Evolutionary conservation across 2,113 vertebrate genomes (phyloP).

Genomic region (Narcine bancroftii): DNA sequence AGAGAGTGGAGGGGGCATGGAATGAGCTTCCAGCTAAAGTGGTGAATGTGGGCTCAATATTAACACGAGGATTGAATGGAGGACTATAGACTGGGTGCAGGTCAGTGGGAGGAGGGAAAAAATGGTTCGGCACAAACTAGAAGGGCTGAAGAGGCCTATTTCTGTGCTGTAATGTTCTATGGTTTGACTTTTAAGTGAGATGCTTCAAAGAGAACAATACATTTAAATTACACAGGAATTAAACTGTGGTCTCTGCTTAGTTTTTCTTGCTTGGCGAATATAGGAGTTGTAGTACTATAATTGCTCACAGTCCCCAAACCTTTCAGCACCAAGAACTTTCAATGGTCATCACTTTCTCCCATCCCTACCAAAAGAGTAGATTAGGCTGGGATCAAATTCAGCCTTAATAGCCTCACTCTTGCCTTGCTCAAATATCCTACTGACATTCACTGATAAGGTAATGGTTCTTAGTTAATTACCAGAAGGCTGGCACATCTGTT

Average conservation of each 20-base stretch:
- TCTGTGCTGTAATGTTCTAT: no score
- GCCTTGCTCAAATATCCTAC: neutral
- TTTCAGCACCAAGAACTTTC: neutral
- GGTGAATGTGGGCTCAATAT: no score
- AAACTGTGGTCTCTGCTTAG: neutral
- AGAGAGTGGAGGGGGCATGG: no score
- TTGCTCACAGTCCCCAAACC: neutral
- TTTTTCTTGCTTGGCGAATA: neutral
- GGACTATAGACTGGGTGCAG: no score
- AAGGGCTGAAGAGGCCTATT: no score
- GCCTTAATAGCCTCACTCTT: neutral
- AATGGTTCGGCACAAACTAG: no score
- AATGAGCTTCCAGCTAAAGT: no score
- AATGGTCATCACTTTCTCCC: neutral
- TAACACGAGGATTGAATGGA: no score
- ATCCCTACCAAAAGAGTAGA: neutral
- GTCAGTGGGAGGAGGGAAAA: no score
- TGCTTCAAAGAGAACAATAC: neutral
- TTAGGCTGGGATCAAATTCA: neutral
- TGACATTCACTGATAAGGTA: conserved; percentile 3
- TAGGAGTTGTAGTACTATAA: neutral
- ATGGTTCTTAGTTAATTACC: conserved; percentile 25
- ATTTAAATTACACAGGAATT: neutral
- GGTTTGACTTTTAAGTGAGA: no score
- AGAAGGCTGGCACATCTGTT: conserved; percentile 16